phyloP scores from a whole-genome alignment of 2,113 vertebrate genomes.

The Indri indri region DNA sequence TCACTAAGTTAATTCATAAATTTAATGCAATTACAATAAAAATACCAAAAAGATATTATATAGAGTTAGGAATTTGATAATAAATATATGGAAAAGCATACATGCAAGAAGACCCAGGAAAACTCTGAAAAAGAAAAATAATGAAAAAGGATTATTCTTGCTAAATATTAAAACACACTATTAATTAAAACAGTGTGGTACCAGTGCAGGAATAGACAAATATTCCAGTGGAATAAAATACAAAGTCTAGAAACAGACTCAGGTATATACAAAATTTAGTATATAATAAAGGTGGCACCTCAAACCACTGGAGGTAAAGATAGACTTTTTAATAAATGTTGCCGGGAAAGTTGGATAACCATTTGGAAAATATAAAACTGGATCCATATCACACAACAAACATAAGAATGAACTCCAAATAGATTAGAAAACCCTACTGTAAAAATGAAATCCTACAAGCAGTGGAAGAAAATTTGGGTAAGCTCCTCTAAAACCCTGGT shows the following conservation, averaged over 20 bases:
- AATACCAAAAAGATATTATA: background rate
- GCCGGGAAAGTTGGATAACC: background rate
- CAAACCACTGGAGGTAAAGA: background rate
- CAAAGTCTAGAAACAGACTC: background rate
- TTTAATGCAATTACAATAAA: background rate
- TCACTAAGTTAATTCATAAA: background rate
- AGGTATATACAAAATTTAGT: background rate
- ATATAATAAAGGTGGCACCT: background rate
- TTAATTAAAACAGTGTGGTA: background rate
- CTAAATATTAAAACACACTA: background rate
- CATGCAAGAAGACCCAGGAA: background rate
- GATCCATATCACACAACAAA: background rate
- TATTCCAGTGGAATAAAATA: background rate
- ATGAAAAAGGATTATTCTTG: background rate
- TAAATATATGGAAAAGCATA: background rate
- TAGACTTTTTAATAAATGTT: background rate
- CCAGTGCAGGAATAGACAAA: background rate
- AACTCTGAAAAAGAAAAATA: background rate
- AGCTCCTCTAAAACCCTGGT: background rate
- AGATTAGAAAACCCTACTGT: background rate
- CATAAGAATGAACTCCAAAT: background rate
- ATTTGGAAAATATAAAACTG: background rate
- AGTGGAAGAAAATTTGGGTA: background rate
- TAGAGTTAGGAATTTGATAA: background rate
- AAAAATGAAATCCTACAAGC: background rate